Evolutionary conservation across 53 echinoderm and acorn worm species (phyloP).

Genomic region (Hippasteria phrygiana): DNA sequence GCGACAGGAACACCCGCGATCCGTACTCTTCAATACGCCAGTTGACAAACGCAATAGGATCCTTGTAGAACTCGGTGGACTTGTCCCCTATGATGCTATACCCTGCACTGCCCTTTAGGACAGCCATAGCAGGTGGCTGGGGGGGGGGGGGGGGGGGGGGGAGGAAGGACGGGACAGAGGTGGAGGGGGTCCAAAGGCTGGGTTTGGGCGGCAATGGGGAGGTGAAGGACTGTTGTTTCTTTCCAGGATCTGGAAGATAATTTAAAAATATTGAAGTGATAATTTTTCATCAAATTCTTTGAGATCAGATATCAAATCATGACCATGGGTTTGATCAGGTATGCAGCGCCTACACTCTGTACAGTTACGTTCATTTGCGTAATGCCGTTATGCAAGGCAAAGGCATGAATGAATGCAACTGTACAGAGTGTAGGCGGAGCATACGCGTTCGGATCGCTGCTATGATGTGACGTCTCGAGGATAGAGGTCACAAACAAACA

Average conservation of each 20-base stretch:
- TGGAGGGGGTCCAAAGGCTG: not conserved
- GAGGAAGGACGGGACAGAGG: not conserved
- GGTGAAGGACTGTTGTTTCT: not conserved
- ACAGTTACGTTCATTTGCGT: too few species aligned
- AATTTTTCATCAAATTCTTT: too few species aligned
- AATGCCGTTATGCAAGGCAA: too few species aligned
- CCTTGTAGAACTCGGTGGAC: constrained; percentile 90
- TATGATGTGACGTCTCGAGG: too few species aligned
- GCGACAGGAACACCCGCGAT: constrained; percentile 78
- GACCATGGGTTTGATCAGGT: too few species aligned
- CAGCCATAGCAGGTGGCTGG: constrained; percentile 72
- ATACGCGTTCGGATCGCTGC: too few species aligned
- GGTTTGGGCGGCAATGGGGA: not conserved
- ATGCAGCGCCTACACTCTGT: too few species aligned
- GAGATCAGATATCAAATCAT: too few species aligned
- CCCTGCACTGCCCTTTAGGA: constrained; percentile 84
- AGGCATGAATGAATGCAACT: too few species aligned
- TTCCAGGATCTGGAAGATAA: not conserved
- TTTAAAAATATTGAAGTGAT: not conserved
- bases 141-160: not conserved
- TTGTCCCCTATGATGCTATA: constrained; percentile 85
- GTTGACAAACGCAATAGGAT: constrained; percentile 81
- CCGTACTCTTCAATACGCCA: constrained; percentile 80
- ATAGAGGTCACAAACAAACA: too few species aligned
- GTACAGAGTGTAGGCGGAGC: too few species aligned